Conservation (phyloP, 2,888 invertebrate species). For the Serripes groenlandicus region DNA sequence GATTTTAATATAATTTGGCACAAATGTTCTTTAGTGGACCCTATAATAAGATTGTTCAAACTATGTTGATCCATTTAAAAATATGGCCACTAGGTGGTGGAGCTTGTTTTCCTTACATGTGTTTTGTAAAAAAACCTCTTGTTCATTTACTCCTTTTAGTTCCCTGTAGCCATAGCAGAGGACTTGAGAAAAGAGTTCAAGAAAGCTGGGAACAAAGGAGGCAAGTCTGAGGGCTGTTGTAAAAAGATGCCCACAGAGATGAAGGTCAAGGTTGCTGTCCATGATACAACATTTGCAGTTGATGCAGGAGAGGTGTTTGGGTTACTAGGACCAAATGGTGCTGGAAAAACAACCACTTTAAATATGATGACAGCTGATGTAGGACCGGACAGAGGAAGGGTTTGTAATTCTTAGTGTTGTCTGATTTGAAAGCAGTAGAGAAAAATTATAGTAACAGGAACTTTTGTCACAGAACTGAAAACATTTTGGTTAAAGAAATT, state of each 20-base stretch:
- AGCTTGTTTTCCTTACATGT: no score
- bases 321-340: conserved; percentile 94
- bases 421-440: background rate
- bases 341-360: conserved; percentile 95
- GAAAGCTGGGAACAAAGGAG: conserved; percentile 79
- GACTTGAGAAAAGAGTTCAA: conserved; percentile 90
- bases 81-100: no score
- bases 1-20: no score
- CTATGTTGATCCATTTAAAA: no score
- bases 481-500: no score
- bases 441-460: no score
- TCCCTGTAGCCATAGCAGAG: conserved; percentile 73
- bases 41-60: no score
- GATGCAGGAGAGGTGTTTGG: conserved; percentile 95
- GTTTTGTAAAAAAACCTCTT: no score
- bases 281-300: conserved; percentile 92
- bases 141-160: conserved; percentile 44
- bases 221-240: background rate
- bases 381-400: conserved; percentile 91
- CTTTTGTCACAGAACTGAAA: no score
- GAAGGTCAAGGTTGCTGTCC: conserved; percentile 89
- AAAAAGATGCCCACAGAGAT: conserved; percentile 51
- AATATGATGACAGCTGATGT: conserved; percentile 95
- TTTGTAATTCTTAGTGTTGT: conserved; percentile 76
- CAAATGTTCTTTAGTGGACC: no score